Conservation (phyloP, 2,113 vertebrate genomes). For the Eclectus roratus region DNA sequence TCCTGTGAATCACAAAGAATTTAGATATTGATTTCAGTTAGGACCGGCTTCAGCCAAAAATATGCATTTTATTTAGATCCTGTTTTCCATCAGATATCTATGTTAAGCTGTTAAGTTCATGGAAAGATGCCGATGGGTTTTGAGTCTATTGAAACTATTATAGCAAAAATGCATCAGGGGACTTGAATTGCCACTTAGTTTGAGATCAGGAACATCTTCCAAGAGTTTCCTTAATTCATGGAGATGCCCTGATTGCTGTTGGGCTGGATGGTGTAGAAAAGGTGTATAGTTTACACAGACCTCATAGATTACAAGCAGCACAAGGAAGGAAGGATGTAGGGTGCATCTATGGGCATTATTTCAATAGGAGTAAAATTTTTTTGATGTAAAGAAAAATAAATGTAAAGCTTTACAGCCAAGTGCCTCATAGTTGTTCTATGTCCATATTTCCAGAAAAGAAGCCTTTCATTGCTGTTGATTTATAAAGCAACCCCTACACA, state of each 20-base stretch:
- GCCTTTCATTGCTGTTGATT: neutral
- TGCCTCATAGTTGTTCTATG: neutral
- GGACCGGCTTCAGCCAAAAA: slow-evolving; percentile 27
- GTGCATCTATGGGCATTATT: neutral
- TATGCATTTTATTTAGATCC: slow-evolving; percentile 20
- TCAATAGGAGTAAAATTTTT: neutral
- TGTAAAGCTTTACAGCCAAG: neutral
- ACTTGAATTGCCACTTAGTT: neutral
- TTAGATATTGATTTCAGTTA: slow-evolving; percentile 1
- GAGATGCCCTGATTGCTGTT: neutral
- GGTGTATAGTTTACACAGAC: neutral
- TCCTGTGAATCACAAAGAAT: neutral
- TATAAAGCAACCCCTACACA: neutral
- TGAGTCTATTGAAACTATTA: neutral
- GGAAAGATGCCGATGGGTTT: neutral
- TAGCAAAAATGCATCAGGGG: neutral
- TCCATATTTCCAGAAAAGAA: neutral
- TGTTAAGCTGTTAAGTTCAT: neutral
- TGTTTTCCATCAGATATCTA: slow-evolving; percentile 22
- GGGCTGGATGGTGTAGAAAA: neutral
- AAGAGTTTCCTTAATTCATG: neutral
- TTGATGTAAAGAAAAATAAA: neutral
- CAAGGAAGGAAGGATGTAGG: neutral
- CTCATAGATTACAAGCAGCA: neutral
- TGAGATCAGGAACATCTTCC: neutral